Evolutionary conservation across 2,888 invertebrate species (phyloP), one percentile per base, ranked within the genome.

Genomic region (Ennomos fuscantarius): DNA sequence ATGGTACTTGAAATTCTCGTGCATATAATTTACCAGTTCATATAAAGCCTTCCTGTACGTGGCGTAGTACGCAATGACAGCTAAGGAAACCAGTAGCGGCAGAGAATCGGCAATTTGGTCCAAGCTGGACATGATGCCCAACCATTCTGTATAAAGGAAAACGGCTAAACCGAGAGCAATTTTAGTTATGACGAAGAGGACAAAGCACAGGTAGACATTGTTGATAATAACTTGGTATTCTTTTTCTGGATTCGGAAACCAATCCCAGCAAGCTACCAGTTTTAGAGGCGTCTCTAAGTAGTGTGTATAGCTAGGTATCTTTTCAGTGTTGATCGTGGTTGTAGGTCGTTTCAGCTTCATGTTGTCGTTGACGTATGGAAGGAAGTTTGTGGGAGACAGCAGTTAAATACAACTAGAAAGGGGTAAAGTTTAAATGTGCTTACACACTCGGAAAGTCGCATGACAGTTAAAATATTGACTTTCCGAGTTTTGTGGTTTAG

Each of bases 251-350:
- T 79, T 68, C 0, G 69, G 68, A 44, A 67, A 89, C 80, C 90
- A 82, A 9, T 89, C 89, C 89, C 87, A 89, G 35, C 88, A 89
- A 0, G 76, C 89, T 0, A 74, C 85, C 0, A 86, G 65, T 66
- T 89, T 86, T 6, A 91, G 57, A 0, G 89, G 85, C 6, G 73
- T 44, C 36, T 76, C 71, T 1, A 89, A 55, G 55, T 77, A 91
- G 37, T 87, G 75, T 0, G 79, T 68, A 55, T 85, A 90, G 31
- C 80, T 73, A 1, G 48, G 44, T 15, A 76, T 69, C 49, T 68
- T 72, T 15, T 76, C 68, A 1, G 51, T 63, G 10, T 74, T 65
- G 10, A 70, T 50, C 0, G 69, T 70, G 0, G 66, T 13, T 15
- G 31, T 9, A 8, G 45, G 32, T 9, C 2, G 35, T 39, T 47